These are phyloP conservation scores for Paramisgurnus dabryanus DNA, from an alignment of 2,113 vertebrate genomes.

Conservation along the genomic window DNA sequence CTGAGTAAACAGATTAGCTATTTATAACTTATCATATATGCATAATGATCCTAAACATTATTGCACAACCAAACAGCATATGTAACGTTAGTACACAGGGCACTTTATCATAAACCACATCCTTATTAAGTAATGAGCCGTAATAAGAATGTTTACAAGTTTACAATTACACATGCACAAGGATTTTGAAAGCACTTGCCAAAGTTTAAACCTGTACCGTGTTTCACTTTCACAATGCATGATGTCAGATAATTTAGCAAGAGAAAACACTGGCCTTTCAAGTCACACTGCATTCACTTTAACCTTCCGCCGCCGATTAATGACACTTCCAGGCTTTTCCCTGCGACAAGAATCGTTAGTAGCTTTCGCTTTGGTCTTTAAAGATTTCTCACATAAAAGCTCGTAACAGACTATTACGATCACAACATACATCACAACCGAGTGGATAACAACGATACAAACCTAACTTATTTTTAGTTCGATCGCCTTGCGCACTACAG, in stretches of 20 bases:
- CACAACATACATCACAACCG: not conserved
- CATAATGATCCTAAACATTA: not conserved
- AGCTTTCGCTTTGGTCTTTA: not conserved
- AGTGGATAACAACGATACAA: not conserved
- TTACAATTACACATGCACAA: not conserved
- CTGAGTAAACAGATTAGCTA: not conserved
- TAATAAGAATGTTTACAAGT: constrained; percentile 5
- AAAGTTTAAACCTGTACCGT: not conserved
- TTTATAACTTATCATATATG: not conserved
- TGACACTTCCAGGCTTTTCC: not conserved
- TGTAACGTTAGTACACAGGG: too few relatives aligned
- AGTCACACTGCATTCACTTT: constrained; percentile 14
- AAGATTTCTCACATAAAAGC: not conserved
- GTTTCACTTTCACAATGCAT: not conserved
- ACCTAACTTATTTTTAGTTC: constrained; percentile 24
- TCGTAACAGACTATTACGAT: not conserved
- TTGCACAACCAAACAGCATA: too few relatives aligned
- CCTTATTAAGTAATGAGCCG: not conserved
- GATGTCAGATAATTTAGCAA: not conserved
- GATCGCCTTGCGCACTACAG: constrained; percentile 14
- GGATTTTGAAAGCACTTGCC: not conserved
- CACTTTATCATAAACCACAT: too few relatives aligned
- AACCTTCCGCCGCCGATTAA: not conserved
- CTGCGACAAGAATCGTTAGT: not conserved
- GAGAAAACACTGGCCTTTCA: constrained; percentile 6